phyloP scores from a whole-genome alignment of 2,797 vertebrate species.

The Ispidina lecontei region DNA sequence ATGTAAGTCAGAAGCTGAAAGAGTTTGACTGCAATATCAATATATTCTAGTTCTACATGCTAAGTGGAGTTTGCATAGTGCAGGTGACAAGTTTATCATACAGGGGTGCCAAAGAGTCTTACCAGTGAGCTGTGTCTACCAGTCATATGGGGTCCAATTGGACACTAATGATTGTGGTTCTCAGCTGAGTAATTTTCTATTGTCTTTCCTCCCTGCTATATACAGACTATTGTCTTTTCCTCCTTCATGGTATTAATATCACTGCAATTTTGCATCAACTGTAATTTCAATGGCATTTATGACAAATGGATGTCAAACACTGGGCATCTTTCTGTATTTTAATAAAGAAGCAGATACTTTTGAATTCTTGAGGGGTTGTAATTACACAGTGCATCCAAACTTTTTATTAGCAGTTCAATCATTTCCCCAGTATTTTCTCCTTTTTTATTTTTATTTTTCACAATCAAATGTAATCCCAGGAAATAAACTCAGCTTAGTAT shows the following conservation, averaged over 20 bases:
- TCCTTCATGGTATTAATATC: neutral
- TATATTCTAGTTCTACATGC: neutral
- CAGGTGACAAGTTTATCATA: neutral
- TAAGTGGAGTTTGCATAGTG: neutral
- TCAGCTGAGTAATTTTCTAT: neutral
- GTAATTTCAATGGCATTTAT: neutral
- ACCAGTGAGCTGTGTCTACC: neutral
- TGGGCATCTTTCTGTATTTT: neutral
- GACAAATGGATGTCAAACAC: neutral
- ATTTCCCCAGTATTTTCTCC: neutral
- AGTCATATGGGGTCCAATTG: neutral
- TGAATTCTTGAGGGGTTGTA: neutral
- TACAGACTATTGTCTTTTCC: too few relatives aligned
- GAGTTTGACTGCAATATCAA: neutral
- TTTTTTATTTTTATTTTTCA: neutral
- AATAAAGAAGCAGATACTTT: neutral
- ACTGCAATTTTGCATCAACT: neutral
- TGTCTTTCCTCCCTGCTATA: neutral
- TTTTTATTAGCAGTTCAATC: conserved; percentile 17
- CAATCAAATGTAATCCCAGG: neutral
- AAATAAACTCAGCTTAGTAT: conserved; percentile 17
- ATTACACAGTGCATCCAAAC: neutral
- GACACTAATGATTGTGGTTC: neutral
- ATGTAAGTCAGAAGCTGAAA: neutral
- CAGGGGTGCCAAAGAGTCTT: neutral